Base-by-base conservation (phyloP, 1,140 invertebrate species). In the Dermatophagoides farinae region DNA sequence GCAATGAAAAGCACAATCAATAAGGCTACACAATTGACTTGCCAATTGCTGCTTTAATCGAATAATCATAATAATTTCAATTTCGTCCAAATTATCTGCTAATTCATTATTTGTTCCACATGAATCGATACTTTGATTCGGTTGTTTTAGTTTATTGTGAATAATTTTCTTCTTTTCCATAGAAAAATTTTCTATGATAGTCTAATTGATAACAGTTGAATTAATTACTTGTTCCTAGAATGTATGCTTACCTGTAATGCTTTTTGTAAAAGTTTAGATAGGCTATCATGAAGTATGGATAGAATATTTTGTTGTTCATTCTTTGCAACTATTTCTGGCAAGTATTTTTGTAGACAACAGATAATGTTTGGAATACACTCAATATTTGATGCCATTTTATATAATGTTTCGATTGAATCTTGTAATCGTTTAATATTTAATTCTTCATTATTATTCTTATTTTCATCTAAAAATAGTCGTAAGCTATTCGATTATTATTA, bases 301-400 rank as follows among this genome's bases (percentile, higher is more conserved):
- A 61, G 54, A 12, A 31, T 43, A 8, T 61, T 57, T 16, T 61
- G 46, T 23, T 16, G 16, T 2, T 66, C 62, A 0, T 69, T 67
- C 16, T 76, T 66, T 4, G 70, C 67, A 1, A 79, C 70, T 9
- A 79, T 68, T 37, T 70, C 68, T n/a, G 71, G 67, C 61, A 76
- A 74, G 63, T 76, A 74, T 10, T 68, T 66, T 0, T 75, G 68
- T 18, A 79, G 69, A 10, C 74, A 73, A 20, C 73, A 70, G 54
- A 80, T 68, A 46, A 81, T 71, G 16, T 72, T 70, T 6, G 77
- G 75, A 11, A 80, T 68, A 63, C 79, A 80, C 68, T 81, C 80
- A n/a, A 75, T 71, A 67, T 80, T 81, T 25, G 67, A 65, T 6
- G 77, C 76, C 71, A 81, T 76, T 60, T 76, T 74, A 51, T 72